phyloP scores from a whole-genome alignment of 2,888 invertebrate genomes.

The Megamerina dolium region DNA sequence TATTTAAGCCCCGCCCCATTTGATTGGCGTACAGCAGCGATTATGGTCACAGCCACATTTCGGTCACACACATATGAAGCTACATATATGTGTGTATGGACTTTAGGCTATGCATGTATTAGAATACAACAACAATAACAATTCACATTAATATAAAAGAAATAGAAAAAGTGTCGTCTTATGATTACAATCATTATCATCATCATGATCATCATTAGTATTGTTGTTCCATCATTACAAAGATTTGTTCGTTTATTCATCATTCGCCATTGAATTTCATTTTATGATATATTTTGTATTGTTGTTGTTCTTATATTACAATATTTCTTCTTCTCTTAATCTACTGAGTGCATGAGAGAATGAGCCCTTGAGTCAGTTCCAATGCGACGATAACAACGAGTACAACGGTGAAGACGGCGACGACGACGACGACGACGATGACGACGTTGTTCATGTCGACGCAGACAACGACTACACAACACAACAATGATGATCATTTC shows the following conservation, averaged over 20 bases:
- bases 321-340: background rate
- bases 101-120: too few species aligned
- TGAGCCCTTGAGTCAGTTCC: background rate
- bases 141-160: background rate
- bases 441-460: constrained; percentile 35
- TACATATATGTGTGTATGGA: too few species aligned
- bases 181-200: background rate
- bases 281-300: background rate
- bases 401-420: background rate
- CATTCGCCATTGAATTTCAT: constrained; percentile 10
- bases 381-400: background rate
- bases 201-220: background rate
- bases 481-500: too few species aligned
- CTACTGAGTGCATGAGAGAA: background rate
- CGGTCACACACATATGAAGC: constrained; percentile 14
- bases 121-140: background rate
- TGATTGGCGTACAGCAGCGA: constrained; percentile 39
- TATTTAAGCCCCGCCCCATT: constrained; percentile 46
- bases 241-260: background rate
- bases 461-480: too few species aligned
- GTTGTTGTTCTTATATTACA: constrained; percentile 4
- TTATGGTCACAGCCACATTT: constrained; percentile 17
- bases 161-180: constrained; percentile 13
- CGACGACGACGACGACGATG: constrained; percentile 1
- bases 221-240: background rate